A percentile compares a stretch with the other conserved stretches of the same genome.
Conservation (phyloP, 1,140 invertebrate species). For the Asbolus verrucosus region DNA sequence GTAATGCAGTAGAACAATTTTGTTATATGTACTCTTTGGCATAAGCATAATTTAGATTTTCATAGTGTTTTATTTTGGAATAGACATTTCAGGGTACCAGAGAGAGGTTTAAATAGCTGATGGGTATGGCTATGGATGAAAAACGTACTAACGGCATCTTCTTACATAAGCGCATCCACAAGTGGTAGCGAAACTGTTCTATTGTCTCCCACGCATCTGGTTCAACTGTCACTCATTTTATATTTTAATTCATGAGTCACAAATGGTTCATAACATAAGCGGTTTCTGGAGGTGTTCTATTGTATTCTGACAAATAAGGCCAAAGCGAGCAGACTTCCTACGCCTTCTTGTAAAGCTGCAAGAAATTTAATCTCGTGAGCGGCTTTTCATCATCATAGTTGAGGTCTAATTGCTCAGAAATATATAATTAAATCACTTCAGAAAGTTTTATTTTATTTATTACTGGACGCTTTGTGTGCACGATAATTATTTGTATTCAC, state of each 20-base stretch:
- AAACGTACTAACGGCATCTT: too few species aligned
- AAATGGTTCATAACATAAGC: constrained; percentile 44
- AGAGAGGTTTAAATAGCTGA: too few species aligned
- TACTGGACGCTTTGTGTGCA: constrained; percentile 30
- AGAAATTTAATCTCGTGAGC: constrained; percentile 46
- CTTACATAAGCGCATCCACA: background rate
- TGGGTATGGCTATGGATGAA: background rate
- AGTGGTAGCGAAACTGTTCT: constrained; percentile 24
- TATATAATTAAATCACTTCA: constrained; percentile 45
- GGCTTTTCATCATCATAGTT: constrained; percentile 42
- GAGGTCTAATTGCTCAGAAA: constrained; percentile 47
- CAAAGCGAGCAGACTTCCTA: constrained; percentile 47
- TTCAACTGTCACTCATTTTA: constrained; percentile 48
- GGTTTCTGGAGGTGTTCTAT: constrained; percentile 49
- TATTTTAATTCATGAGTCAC: constrained; percentile 49
- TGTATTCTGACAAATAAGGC: constrained; percentile 49
- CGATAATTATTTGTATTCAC: constrained; percentile 42
- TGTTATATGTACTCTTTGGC: too few species aligned
- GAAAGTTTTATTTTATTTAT: constrained; percentile 36
- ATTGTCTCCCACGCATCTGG: constrained; percentile 42
- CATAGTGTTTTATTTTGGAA: too few species aligned
- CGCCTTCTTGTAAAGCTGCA: constrained; percentile 43
- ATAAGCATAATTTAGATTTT: too few species aligned
- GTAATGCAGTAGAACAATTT: too few species aligned
- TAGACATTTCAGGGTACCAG: too few species aligned